These are phyloP conservation scores for Hemicordylus capensis DNA, from an alignment of 2,113 vertebrate species.

Conservation along the genomic window DNA sequence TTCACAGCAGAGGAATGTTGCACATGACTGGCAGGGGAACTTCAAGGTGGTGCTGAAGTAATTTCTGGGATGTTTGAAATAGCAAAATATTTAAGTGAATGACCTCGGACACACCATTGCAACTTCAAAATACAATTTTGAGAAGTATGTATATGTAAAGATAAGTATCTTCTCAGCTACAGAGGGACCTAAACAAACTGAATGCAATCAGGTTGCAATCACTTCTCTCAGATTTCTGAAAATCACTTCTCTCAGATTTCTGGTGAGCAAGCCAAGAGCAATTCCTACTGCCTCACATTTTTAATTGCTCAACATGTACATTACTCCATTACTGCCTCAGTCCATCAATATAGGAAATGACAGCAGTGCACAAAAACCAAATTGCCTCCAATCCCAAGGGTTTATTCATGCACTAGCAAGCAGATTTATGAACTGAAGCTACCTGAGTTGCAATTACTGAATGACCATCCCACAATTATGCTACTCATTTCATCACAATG, in stretches of 20 bases:
- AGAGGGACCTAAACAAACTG: background rate
- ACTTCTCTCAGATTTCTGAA: no score
- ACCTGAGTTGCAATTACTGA: background rate
- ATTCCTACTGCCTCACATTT: constrained; percentile 27
- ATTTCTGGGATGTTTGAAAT: no score
- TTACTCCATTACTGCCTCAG: constrained; percentile 11
- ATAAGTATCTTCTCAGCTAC: background rate
- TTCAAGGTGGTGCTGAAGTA: no score
- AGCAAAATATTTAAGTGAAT: no score
- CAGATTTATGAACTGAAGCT: background rate
- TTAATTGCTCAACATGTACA: constrained; percentile 8
- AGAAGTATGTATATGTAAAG: no score
- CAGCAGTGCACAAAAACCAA: background rate
- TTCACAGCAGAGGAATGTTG: no score
- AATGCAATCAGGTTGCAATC: no score
- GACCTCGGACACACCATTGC: no score
- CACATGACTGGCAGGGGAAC: no score
- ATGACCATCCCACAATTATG: background rate
- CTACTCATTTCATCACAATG: background rate
- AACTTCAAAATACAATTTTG: no score
- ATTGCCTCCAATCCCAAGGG: constrained; percentile 9
- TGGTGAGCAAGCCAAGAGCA: background rate
- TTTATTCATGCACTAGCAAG: background rate
- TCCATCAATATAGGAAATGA: constrained; percentile 13
- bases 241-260: constrained; percentile 7